Evolutionary conservation across 2,888 invertebrate species (phyloP).

Genomic region (Hemithea aestivaria): DNA sequence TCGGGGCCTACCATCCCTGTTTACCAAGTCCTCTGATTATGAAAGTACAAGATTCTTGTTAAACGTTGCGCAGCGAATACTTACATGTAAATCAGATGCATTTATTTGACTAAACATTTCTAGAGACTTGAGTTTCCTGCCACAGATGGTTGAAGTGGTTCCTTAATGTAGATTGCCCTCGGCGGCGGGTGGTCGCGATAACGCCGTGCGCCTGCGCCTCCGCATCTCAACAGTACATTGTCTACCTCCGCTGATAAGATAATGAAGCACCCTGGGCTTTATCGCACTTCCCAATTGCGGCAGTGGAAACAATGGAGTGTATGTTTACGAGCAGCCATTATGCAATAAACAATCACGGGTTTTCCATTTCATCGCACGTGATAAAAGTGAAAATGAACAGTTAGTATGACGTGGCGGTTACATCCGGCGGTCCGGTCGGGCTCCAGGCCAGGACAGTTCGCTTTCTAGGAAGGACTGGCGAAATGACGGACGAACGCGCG

Average conservation of each 20-base stretch:
- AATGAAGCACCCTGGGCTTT: conserved; percentile 31
- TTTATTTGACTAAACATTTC: neutral
- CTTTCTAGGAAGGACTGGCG: conserved; percentile 68
- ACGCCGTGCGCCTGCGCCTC: conserved; percentile 39
- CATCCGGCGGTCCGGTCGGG: conserved; percentile 46
- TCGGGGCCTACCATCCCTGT: conserved; percentile 8
- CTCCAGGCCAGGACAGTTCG: conserved; percentile 56
- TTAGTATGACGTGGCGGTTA: conserved; percentile 48
- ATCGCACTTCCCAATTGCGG: conserved; percentile 25
- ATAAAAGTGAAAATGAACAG: conserved; percentile 70
- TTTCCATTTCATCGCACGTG: conserved; percentile 37
- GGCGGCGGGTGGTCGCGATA: conserved; percentile 53
- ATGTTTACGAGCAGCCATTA: conserved; percentile 12
- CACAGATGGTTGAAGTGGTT: conserved; percentile 29
- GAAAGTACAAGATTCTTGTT: conserved; percentile 37
- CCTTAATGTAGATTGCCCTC: conserved; percentile 34
- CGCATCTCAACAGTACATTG: conserved; percentile 42
- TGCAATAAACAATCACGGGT: conserved; percentile 25
- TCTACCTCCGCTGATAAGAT: conserved; percentile 54
- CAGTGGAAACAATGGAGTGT: conserved; percentile 25
- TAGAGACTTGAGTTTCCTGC: conserved; percentile 18
- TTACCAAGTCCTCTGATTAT: conserved; percentile 37
- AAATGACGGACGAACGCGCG: conserved; percentile 53
- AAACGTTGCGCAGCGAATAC: conserved; percentile 17
- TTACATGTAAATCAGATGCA: neutral